Evolutionary conservation across 2,113 vertebrate species (phyloP).

Genomic region (Coptodon rendalli): DNA sequence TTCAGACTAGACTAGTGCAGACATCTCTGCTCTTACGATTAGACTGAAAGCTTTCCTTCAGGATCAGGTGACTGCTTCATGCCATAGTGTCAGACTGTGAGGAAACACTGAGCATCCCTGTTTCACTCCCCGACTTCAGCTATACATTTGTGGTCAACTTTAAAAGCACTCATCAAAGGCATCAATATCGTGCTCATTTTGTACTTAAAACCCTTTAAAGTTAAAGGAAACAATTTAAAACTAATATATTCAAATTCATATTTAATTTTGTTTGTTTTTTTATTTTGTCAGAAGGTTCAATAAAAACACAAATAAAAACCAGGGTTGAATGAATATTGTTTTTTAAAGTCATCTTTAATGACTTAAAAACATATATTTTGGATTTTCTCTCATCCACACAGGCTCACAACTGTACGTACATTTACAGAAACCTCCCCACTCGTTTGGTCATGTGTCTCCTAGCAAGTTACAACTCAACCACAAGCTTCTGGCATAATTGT

Average conservation of each 20-base stretch:
- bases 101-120: not conserved
- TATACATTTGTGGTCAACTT: not conserved
- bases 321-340: not conserved
- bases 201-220: not conserved
- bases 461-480: not conserved
- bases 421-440: not conserved
- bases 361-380: not conserved
- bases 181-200: not conserved
- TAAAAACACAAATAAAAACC: not conserved
- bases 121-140: not conserved
- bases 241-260: not conserved
- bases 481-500: not conserved
- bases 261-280: accelerated
- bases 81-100: not conserved
- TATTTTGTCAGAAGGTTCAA: not conserved
- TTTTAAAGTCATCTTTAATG: not conserved
- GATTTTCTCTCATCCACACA: not conserved
- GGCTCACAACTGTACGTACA: not conserved
- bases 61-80: not conserved
- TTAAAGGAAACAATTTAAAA: not conserved
- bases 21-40: not conserved
- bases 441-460: not conserved
- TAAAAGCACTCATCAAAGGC: not conserved
- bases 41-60: not conserved
- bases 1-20: not conserved